Evolutionary conservation across 2,797 vertebrate species (phyloP).

Genomic region (Varecia variegata): DNA sequence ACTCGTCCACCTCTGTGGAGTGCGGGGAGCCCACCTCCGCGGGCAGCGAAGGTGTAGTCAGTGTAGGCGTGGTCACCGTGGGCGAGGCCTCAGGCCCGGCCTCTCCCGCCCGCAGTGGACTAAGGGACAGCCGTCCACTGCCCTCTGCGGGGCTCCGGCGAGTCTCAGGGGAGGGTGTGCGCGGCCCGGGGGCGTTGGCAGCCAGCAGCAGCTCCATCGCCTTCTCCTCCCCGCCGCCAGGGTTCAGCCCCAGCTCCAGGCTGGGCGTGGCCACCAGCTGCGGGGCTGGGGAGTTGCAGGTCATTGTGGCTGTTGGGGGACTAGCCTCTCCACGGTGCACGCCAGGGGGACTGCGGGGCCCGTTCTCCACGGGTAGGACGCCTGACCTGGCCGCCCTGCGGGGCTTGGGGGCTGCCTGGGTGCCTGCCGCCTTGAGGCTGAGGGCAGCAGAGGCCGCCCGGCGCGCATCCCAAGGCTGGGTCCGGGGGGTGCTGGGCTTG

Average conservation of each 20-base stretch:
- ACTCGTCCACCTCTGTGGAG: conserved; percentile 93
- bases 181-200: conserved; percentile 88
- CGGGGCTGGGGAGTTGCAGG: conserved; percentile 83
- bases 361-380: conserved; percentile 60
- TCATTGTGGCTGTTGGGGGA: conserved; percentile 37
- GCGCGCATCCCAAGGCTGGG: conserved; percentile 65
- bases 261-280: conserved; percentile 84
- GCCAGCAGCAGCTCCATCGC: conserved; percentile 88
- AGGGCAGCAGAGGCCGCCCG: conserved; percentile 61
- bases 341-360: conserved; percentile 84
- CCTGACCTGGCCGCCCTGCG: neutral
- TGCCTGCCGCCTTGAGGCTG: conserved; percentile 42
- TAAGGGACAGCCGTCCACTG: conserved; percentile 89
- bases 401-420: neutral
- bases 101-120: conserved; percentile 87
- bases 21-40: conserved; percentile 92
- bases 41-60: conserved; percentile 90
- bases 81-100: conserved; percentile 88
- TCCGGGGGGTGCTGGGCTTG: neutral
- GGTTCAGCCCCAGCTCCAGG: conserved; percentile 89
- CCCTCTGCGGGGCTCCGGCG: conserved; percentile 81
- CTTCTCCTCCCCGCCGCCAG: conserved; percentile 85
- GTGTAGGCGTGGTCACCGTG: conserved; percentile 88
- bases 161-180: conserved; percentile 87
- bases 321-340: conserved; percentile 80